Conservation (phyloP, 2,888 invertebrate genomes). For the Clepsis dumicolana region DNA sequence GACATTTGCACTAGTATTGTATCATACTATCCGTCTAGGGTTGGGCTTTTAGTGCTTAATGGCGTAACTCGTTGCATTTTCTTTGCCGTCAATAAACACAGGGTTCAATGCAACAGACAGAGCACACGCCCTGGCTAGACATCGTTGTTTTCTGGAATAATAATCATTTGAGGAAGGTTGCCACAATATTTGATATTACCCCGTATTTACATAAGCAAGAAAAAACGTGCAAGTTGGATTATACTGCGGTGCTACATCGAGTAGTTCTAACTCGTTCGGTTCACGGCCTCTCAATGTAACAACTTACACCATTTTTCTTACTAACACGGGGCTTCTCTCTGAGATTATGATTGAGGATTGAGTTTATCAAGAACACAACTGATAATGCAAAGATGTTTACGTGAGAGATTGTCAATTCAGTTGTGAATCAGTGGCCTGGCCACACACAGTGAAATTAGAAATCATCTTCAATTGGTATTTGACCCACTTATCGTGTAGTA, state of each 20-base stretch:
- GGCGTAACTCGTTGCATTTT: constrained; percentile 5
- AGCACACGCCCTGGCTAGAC: constrained; percentile 16
- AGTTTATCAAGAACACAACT: no score
- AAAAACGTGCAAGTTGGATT: no score
- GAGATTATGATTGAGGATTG: no score
- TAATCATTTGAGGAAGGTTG: not conserved
- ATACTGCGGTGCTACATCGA: no score
- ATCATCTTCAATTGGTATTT: constrained; percentile 55
- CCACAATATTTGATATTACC: not conserved
- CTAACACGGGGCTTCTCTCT: no score
- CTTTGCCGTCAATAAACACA: not conserved
- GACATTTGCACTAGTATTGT: not conserved
- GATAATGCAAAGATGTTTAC: not conserved
- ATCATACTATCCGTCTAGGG: not conserved
- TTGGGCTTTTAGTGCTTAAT: constrained; percentile 10
- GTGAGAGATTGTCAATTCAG: constrained; percentile 8
- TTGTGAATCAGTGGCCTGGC: constrained; percentile 31
- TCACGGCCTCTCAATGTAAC: no score
- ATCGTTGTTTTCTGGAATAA: not conserved
- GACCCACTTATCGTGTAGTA: constrained; percentile 51
- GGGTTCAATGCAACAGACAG: constrained; percentile 20
- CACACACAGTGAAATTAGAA: constrained; percentile 51
- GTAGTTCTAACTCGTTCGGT: no score
- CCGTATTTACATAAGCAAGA: no score
- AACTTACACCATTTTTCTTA: no score